phyloP scores from a whole-genome alignment of 2,888 invertebrate genomes.

The Drosophila atripex region DNA sequence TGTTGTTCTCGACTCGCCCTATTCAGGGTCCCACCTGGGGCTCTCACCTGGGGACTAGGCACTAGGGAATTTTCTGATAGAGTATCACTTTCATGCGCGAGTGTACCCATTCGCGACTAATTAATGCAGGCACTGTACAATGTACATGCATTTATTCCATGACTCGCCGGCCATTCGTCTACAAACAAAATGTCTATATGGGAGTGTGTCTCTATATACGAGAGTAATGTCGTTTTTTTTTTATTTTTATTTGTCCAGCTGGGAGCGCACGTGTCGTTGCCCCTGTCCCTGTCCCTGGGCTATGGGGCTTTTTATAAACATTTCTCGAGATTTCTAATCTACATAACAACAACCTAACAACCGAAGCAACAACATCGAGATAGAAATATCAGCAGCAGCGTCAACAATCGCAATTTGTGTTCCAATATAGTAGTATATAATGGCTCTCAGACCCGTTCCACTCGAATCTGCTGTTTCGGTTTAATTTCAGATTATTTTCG shows the following conservation, averaged over 20 bases:
- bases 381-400: slow-evolving; percentile 35
- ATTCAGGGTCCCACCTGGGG: not conserved
- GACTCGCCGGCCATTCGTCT: slow-evolving; percentile 10
- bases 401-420: slow-evolving; percentile 43
- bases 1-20: slow-evolving; percentile 2
- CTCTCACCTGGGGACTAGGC: not conserved
- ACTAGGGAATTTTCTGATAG: slow-evolving; percentile 2
- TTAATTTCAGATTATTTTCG: slow-evolving; percentile 26
- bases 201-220: not conserved
- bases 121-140: slow-evolving; percentile 41
- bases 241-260: slow-evolving; percentile 51
- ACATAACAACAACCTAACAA: slow-evolving; percentile 34
- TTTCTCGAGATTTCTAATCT: slow-evolving; percentile 53
- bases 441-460: slow-evolving; percentile 40
- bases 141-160: slow-evolving; percentile 27
- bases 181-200: slow-evolving; percentile 7
- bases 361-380: slow-evolving; percentile 1
- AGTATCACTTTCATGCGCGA: slow-evolving; percentile 3
- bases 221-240: slow-evolving; percentile 16
- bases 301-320: slow-evolving; percentile 40
- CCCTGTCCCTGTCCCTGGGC: slow-evolving; percentile 13
- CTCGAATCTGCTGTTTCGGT: slow-evolving; percentile 30
- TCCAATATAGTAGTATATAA: slow-evolving; percentile 30
- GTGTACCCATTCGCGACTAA: slow-evolving; percentile 23
- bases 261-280: slow-evolving; percentile 60